Base-by-base conservation (phyloP, 2,113 vertebrate genomes). In the Fulica atra region DNA sequence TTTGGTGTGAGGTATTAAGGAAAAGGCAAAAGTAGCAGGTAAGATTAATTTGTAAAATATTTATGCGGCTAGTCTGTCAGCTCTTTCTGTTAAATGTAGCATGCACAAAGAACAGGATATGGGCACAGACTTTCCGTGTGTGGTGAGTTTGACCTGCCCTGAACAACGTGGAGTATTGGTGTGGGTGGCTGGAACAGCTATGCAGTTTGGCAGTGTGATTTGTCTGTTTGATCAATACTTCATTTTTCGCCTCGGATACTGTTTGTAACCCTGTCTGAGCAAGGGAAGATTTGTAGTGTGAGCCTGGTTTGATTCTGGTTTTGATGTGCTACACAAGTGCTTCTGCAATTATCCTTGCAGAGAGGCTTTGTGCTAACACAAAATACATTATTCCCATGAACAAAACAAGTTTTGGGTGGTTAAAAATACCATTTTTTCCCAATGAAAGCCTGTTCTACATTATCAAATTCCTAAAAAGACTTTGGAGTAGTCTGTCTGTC, bases 181-280 rank as follows among this genome's bases (percentile, higher is more conserved):
- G 46, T 50, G 40, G 44, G 35, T 86, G 74, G 15, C 29, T 7
- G 1, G 61, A 82, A 48, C n/a, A 18, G 33, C 57, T 72, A 33
- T 51, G 57, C 33, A 71, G 0, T 59, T 64, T 82, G 1, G 0
- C 5, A 5, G 3, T 36, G 35, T 5, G 5, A 11, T 85, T 87
- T 87, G 42, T 76, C 25, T 82, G 11, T 83, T 79, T 64, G 48
- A 82, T 46, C 53, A 35, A 11, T 89, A 31, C 31, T 71, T 87
- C 65, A 12, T 11, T 88, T 89, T 81, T 61, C 48, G 29, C 21
- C 50, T 68, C 38, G 36, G 8, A 31, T 84, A 6, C 44, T 57
- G 28, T 60, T 92, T 53, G 40, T 84, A 69, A 68, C 33, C 20
- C 11, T 65, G 1, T 50, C 25, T 61, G 59, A 71, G 17, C 23